A percentile compares a stretch with the other conserved stretches of the same genome.
Conservation (phyloP, 2,113 vertebrate genomes). For the Platichthys stellatus region DNA sequence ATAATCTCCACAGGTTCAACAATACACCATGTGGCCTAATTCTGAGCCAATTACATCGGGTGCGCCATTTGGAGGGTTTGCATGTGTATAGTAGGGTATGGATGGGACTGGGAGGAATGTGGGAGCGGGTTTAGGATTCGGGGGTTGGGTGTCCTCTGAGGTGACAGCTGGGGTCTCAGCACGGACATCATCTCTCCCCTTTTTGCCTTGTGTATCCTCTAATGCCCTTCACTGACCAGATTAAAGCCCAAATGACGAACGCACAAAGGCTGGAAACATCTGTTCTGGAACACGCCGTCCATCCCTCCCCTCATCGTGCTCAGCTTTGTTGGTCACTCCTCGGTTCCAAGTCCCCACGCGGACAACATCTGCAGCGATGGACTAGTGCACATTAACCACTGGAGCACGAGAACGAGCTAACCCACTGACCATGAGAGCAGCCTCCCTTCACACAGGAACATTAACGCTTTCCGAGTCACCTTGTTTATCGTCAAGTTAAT, state of each 20-base stretch:
- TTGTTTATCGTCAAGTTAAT: neutral
- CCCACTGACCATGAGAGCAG: conserved; percentile 56
- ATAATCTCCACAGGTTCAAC: conserved; percentile 79
- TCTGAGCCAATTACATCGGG: conserved; percentile 70
- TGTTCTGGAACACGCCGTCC: conserved; percentile 76
- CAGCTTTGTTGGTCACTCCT: conserved; percentile 74
- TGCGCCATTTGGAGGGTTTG: conserved; percentile 42
- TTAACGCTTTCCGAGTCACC: conserved; percentile 8
- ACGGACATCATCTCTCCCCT: conserved; percentile 47
- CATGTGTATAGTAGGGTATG: conserved; percentile 16
- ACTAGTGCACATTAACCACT: conserved; percentile 76
- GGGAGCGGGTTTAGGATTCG: conserved; percentile 42
- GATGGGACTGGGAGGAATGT: conserved; percentile 39
- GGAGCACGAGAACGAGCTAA: conserved; percentile 70
- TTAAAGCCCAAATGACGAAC: conserved; percentile 79
- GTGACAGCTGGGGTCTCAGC: conserved; percentile 74
- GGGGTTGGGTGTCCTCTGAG: conserved; percentile 29
- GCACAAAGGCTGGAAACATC: conserved; percentile 79
- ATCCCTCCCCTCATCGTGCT: conserved; percentile 47
- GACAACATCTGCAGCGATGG: conserved; percentile 80
- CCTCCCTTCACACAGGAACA: conserved; percentile 25
- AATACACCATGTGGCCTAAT: conserved; percentile 74
- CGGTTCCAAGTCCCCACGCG: conserved; percentile 56
- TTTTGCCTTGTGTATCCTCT: conserved; percentile 65
- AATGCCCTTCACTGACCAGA: conserved; percentile 84